Percentiles rank a stretch among this genome's conserved stretches.
phyloP scores from a whole-genome alignment of 2,113 vertebrate genomes.

The Cebidichthys violaceus region DNA sequence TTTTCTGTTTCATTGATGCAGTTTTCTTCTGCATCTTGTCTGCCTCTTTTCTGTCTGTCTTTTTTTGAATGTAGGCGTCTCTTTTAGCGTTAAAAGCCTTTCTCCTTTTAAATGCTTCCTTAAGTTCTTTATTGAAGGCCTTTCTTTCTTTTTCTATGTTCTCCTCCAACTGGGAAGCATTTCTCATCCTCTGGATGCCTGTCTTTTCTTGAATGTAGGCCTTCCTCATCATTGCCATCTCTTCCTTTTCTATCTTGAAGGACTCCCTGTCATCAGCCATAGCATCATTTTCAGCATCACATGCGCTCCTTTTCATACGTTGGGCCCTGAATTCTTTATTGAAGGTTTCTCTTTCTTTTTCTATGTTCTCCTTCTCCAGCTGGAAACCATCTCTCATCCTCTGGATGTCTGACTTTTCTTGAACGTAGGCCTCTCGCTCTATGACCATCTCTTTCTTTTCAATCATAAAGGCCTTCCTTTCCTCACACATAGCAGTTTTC shows the following conservation, averaged over 20 bases:
- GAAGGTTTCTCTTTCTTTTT: conserved; percentile 4
- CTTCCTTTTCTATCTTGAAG: conserved; percentile 6
- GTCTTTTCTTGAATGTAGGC: conserved; percentile 1
- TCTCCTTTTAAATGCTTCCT: not conserved
- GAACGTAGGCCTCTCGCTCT: not conserved
- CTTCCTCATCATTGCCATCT: not conserved
- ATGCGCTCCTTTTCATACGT: not conserved
- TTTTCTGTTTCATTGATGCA: not conserved
- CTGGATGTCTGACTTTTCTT: not conserved
- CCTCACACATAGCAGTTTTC: not conserved
- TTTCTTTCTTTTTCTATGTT: not conserved
- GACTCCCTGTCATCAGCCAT: not conserved
- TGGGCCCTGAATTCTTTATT: not conserved
- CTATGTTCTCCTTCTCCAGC: not conserved
- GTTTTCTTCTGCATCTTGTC: conserved; percentile 7
- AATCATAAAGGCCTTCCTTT: not conserved
- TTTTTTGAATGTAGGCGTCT: not conserved
- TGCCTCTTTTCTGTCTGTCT: not conserved
- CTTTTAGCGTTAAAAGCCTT: not conserved
- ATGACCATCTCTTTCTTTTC: not conserved
- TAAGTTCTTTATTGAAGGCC: not conserved
- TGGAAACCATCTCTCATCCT: not conserved
- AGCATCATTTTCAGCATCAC: not conserved
- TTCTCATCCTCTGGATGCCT: not conserved
- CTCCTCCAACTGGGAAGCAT: not conserved